Conservation (phyloP, 2,113 vertebrate genomes). For the Microcebus lehilahytsara region DNA sequence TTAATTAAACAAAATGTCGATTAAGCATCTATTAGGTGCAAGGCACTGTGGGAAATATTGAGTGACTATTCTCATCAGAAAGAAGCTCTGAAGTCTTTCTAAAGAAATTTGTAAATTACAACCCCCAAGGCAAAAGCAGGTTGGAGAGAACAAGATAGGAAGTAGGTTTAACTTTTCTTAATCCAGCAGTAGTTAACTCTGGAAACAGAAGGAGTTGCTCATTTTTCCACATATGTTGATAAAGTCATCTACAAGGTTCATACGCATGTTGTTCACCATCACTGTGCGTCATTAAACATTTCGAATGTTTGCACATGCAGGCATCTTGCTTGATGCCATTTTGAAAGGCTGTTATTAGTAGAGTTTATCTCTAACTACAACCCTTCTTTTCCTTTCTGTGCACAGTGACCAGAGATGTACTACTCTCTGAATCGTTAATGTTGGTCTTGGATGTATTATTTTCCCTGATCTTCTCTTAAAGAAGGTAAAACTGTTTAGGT, state of each 20-base stretch:
- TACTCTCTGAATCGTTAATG: not conserved
- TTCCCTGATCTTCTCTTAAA: not conserved
- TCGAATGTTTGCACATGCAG: not conserved
- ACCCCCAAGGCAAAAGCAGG: not conserved
- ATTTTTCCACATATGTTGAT: not conserved
- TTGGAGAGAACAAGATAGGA: not conserved
- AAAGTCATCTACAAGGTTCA: not conserved
- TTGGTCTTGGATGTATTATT: not conserved
- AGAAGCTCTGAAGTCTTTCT: not conserved
- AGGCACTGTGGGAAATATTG: not conserved
- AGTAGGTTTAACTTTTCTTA: not conserved
- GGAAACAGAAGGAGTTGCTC: not conserved
- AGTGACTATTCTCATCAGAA: not conserved
- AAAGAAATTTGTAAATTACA: not conserved
- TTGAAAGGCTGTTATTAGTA: not conserved
- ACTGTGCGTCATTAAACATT: not conserved
- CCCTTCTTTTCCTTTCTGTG: no score
- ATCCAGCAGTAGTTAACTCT: not conserved
- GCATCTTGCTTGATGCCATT: not conserved
- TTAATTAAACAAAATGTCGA: not conserved
- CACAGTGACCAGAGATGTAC: no score
- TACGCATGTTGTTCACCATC: fast-evolving
- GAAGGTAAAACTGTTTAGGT: not conserved
- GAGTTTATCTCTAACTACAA: not conserved
- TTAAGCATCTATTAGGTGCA: not conserved